Conservation (phyloP, 2,797 vertebrate genomes). For the Xiphophorus birchmanni region DNA sequence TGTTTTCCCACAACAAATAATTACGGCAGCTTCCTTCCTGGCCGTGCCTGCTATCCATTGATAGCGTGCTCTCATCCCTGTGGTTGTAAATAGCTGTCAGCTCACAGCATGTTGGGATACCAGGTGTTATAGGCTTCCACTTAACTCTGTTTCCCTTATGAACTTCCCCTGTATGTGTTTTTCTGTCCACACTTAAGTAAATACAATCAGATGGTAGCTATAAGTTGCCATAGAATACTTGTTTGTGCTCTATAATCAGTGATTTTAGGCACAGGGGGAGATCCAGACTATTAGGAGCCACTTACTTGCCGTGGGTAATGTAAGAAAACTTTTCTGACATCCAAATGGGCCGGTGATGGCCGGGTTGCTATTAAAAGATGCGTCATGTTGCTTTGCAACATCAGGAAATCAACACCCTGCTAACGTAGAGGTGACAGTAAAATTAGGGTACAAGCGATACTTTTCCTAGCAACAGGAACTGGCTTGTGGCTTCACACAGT, state of each 20-base stretch:
- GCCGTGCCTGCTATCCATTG: conserved; percentile 51
- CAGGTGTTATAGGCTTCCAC: not conserved
- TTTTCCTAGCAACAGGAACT: conserved; percentile 51
- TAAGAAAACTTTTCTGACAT: conserved; percentile 35
- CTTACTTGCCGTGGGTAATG: conserved; percentile 39
- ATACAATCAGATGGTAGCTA: conserved; percentile 28
- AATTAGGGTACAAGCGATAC: conserved; percentile 59
- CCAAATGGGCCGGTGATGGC: conserved; percentile 16
- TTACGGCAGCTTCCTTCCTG: conserved; percentile 68
- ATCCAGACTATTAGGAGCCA: conserved; percentile 59
- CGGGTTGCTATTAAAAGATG: conserved; percentile 65
- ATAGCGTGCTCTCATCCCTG: conserved; percentile 53
- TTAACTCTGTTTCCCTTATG: conserved; percentile 8
- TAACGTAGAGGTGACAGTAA: conserved; percentile 59
- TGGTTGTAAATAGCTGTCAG: conserved; percentile 44
- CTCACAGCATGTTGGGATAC: not conserved
- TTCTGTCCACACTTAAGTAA: conserved; percentile 14
- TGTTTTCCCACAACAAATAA: conserved; percentile 67
- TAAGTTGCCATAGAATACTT: not conserved
- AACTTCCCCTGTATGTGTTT: not conserved
- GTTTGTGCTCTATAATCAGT: conserved; percentile 34
- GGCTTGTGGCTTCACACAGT: not conserved
- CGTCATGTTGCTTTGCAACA: conserved; percentile 34
- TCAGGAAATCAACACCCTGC: conserved; percentile 58
- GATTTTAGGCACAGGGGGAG: conserved; percentile 23